phyloP scores from a whole-genome alignment of 1,140 invertebrate genomes.

The Latrodectus geometricus region DNA sequence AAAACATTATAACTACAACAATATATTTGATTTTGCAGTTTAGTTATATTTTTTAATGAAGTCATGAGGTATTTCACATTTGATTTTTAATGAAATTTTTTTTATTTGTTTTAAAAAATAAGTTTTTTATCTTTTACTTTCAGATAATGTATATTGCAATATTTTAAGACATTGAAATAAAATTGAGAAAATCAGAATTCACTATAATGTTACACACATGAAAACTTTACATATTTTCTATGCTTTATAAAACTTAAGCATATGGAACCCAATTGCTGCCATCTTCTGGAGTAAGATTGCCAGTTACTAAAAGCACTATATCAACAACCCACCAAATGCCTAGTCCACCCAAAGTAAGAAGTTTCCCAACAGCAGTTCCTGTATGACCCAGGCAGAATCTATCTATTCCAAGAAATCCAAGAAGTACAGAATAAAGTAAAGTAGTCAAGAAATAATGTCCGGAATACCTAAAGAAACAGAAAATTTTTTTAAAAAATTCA shows the following conservation, averaged over 20 bases:
- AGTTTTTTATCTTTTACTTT: no score
- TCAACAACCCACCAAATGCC: slow-evolving; percentile 99
- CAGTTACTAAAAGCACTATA: slow-evolving; percentile 93
- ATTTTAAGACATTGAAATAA: no score
- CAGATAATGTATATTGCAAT: no score
- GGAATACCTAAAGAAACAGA: slow-evolving; percentile 80
- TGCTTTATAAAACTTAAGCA: slow-evolving; percentile 70
- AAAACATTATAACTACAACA: no score
- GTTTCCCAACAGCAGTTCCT: slow-evolving; percentile 95
- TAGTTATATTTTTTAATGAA: no score
- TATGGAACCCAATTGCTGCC: slow-evolving; percentile 98
- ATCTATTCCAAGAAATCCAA: slow-evolving; percentile 96
- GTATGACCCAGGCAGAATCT: slow-evolving; percentile 97
- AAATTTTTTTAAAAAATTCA: background rate
- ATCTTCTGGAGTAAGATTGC: slow-evolving; percentile 93
- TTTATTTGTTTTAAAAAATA: no score
- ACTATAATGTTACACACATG: no score
- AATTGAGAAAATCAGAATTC: no score
- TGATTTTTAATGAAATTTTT: no score
- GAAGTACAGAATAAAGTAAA: slow-evolving; percentile 93
- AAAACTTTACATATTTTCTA: no score
- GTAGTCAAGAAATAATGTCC: slow-evolving; percentile 98
- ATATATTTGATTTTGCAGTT: no score
- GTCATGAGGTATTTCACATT: no score
- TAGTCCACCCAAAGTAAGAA: slow-evolving; percentile 94